These are phyloP conservation scores for Amblyjoppa proteus DNA, from an alignment of 2,888 invertebrate species.

Conservation along the genomic window DNA sequence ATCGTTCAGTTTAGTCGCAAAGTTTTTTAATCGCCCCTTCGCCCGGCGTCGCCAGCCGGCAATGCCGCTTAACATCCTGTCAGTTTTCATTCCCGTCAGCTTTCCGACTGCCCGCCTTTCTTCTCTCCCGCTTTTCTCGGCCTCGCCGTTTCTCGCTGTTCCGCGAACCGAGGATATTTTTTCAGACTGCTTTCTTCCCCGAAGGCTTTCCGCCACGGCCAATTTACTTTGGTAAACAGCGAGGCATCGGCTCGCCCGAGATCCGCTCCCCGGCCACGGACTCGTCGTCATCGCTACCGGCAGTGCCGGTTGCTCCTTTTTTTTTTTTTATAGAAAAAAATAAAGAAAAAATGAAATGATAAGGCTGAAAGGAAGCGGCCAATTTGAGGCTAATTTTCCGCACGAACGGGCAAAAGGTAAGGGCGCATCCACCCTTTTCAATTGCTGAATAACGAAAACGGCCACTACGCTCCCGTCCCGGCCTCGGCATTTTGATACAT, in stretches of 20 bases:
- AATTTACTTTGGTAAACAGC: conserved; percentile 63
- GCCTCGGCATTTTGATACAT: neutral
- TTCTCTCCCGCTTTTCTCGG: conserved; percentile 52
- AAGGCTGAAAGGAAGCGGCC: conserved; percentile 32
- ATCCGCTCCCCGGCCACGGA: conserved; percentile 26
- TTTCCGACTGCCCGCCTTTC: conserved; percentile 44
- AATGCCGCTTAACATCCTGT: conserved; percentile 61
- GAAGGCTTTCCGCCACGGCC: conserved; percentile 52
- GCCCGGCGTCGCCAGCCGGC: conserved; percentile 28
- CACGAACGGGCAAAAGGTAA: conserved; percentile 9
- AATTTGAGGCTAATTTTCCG: conserved; percentile 57
- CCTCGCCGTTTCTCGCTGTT: conserved; percentile 34
- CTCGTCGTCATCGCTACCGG: conserved; percentile 24
- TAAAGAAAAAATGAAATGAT: conserved; percentile 25
- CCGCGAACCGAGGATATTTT: conserved; percentile 1
- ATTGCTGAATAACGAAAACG: neutral
- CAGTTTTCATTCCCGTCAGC: conserved; percentile 65
- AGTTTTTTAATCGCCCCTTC: conserved; percentile 64
- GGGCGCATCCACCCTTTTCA: neutral
- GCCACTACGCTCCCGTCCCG: neutral
- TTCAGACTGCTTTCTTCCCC: conserved; percentile 25
- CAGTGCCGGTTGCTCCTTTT: conserved; percentile 8
- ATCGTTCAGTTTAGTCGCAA: conserved; percentile 63
- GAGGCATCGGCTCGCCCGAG: conserved; percentile 31
- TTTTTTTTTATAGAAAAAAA: conserved; percentile 35